Percentiles rank a stretch among this genome's conserved stretches.
Evolutionary conservation across 1,140 invertebrate species (phyloP).

Genomic region (Pogonomyrmex barbatus): DNA sequence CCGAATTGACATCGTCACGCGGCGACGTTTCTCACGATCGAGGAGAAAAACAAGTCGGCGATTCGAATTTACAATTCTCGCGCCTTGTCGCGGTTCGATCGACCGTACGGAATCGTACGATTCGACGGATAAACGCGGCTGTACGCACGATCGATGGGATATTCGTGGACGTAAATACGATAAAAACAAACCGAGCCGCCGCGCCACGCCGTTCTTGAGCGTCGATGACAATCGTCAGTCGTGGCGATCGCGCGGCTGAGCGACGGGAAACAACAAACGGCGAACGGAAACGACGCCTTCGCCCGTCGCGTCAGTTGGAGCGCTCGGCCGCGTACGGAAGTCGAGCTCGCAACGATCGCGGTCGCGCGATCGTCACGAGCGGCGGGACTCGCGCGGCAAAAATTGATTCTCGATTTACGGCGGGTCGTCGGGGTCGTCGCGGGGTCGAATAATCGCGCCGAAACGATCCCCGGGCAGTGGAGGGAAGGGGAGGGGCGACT

Average conservation of each 20-base stretch:
- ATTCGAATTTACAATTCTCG: slow-evolving; percentile 34
- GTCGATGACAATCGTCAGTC: slow-evolving; percentile 34
- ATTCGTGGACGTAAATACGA: neutral
- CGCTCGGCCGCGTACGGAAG: neutral
- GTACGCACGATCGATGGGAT: neutral
- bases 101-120: slow-evolving; percentile 8
- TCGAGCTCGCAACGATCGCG: neutral
- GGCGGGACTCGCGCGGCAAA: neutral
- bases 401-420: slow-evolving; percentile 37
- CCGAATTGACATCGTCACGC: too few species aligned
- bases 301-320: neutral
- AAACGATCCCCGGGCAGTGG: neutral
- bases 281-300: slow-evolving; percentile 23
- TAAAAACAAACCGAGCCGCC: neutral
- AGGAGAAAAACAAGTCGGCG: neutral
- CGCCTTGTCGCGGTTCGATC: slow-evolving; percentile 29
- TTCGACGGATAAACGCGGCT: neutral
- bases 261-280: slow-evolving; percentile 16
- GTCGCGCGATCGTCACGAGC: neutral
- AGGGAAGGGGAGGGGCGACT: too few species aligned
- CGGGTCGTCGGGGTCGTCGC: neutral
- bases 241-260: neutral
- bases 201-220: neutral
- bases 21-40: neutral
- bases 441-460: neutral